These are phyloP conservation scores for Calephelis perditalis DNA, from an alignment of 2,888 invertebrate genomes.

Conservation along the genomic window DNA sequence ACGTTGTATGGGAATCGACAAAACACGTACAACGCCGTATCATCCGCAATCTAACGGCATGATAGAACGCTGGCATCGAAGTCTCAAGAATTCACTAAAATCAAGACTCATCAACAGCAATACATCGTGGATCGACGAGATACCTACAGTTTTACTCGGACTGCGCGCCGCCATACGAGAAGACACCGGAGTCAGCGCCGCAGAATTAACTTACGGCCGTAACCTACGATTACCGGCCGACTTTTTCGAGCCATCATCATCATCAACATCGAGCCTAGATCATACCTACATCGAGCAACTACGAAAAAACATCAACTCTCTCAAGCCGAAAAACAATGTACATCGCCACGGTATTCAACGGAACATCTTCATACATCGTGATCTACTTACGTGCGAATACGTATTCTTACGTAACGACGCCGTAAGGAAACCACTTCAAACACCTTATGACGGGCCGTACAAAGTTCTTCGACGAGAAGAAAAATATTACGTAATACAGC, in stretches of 20 bases:
- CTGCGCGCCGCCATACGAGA: no score
- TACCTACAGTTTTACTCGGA: no score
- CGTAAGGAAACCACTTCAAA: not conserved
- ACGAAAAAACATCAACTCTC: not conserved
- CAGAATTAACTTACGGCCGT: not conserved
- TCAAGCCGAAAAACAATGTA: not conserved
- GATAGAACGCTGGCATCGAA: no score
- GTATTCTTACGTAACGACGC: not conserved
- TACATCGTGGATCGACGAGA: no score
- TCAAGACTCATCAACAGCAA: no score
- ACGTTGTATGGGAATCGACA: no score
- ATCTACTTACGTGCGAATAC: not conserved
- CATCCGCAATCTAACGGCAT: no score
- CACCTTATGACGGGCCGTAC: not conserved
- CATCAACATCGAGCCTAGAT: not conserved
- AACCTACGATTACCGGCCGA: not conserved
- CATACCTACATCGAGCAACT: not conserved
- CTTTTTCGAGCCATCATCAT: not conserved
- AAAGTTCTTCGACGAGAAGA: no score
- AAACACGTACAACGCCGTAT: no score
- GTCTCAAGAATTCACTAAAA: no score
- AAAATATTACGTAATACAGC: no score
- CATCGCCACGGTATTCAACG: slow-evolving; percentile 6
- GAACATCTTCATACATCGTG: not conserved
- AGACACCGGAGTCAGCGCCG: not conserved